Percentiles rank a stretch among this genome's conserved stretches.
Evolutionary conservation across 2,797 vertebrate species (phyloP).

Genomic region (Semotilus atromaculatus): DNA sequence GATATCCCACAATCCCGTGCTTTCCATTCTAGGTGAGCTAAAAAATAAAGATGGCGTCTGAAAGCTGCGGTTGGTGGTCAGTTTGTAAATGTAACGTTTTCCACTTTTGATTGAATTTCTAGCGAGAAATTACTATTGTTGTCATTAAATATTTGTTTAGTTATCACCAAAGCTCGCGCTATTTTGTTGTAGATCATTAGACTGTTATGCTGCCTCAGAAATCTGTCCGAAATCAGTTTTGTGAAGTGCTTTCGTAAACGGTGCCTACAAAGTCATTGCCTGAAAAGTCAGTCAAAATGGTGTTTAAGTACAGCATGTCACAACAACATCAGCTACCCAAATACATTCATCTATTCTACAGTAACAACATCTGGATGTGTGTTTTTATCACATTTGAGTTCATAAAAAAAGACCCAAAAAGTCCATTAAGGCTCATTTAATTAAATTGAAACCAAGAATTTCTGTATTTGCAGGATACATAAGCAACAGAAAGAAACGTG

Average conservation of each 20-base stretch:
- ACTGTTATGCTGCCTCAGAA: not conserved
- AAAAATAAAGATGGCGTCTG: not conserved
- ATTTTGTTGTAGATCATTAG: not conserved
- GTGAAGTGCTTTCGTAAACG: not conserved
- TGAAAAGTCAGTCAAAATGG: not conserved
- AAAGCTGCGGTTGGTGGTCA: not conserved
- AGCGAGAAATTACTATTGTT: not conserved
- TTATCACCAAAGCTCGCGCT: not conserved
- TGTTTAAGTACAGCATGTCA: slow-evolving; percentile 3
- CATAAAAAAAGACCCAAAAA: not conserved
- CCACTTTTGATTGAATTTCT: not conserved
- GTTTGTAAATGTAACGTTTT: not conserved
- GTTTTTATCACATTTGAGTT: not conserved
- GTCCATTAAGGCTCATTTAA: not conserved
- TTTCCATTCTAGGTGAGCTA: not conserved
- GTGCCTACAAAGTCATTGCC: no score
- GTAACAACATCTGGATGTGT: not conserved
- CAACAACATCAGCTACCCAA: not conserved
- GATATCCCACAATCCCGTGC: not conserved
- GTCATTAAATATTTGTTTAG: not conserved
- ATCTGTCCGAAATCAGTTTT: not conserved
- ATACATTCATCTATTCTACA: not conserved
- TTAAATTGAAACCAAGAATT: not conserved
- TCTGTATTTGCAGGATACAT: not conserved
- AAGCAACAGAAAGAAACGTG: not conserved